Percentiles rank a stretch among this genome's conserved stretches.
Conservation (phyloP, 2,113 vertebrate genomes). For the Willisornis vidua region DNA sequence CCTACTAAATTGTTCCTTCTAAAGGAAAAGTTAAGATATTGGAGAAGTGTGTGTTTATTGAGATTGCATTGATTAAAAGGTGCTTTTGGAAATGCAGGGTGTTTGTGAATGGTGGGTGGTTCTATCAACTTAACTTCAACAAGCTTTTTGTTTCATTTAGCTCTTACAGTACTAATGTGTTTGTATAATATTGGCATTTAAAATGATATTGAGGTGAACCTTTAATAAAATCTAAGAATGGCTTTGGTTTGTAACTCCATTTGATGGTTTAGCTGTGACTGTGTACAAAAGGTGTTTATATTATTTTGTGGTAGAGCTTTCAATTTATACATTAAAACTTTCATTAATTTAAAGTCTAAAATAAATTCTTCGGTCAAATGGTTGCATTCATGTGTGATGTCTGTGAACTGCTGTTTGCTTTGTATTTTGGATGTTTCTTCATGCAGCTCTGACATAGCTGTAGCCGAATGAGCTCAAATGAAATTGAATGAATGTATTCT, state of each 20-base stretch:
- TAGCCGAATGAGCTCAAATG: background rate
- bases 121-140: background rate
- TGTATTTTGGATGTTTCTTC: background rate
- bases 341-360: background rate
- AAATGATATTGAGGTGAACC: background rate
- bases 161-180: background rate
- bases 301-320: background rate
- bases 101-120: background rate
- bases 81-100: background rate
- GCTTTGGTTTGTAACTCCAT: background rate
- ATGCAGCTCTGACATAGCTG: background rate
- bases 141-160: background rate
- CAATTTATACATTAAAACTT: background rate
- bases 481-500: background rate
- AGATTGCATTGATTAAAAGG: background rate
- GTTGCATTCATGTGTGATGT: rapidly evolving
- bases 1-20: background rate
- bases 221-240: background rate
- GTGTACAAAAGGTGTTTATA: background rate
- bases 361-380: background rate
- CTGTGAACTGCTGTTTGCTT: background rate
- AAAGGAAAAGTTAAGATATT: background rate
- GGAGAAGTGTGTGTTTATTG: background rate
- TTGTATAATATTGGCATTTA: background rate
- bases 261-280: background rate